These are phyloP conservation scores for Trichacis sp. DNA, from an alignment of 2,888 invertebrate genomes.

Conservation along the genomic window DNA sequence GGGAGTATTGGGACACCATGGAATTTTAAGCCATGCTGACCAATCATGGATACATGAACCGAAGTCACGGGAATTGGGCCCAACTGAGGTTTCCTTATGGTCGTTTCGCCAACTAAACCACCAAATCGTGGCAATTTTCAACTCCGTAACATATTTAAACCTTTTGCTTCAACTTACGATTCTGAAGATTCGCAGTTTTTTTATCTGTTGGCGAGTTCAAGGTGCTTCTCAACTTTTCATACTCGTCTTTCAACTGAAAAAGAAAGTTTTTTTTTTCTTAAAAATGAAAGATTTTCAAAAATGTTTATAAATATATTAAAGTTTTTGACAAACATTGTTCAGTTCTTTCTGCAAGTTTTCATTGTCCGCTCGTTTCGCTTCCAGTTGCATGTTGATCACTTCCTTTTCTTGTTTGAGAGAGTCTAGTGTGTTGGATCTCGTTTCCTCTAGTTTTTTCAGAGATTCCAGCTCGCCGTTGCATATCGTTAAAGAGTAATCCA, in stretches of 20 bases:
- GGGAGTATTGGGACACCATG: constrained; percentile 61
- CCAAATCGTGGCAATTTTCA: constrained; percentile 52
- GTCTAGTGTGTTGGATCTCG: constrained; percentile 54
- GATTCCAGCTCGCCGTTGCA: constrained; percentile 62
- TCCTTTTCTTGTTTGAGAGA: constrained; percentile 58
- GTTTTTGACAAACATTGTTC: constrained; percentile 50
- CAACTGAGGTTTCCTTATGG: constrained; percentile 55
- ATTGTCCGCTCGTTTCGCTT: constrained; percentile 52
- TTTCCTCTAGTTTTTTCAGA: constrained; percentile 53
- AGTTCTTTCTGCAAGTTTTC: constrained; percentile 56
- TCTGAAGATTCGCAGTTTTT: constrained; percentile 14
- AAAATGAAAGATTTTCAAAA: constrained; percentile 24
- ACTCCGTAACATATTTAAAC: constrained; percentile 16
- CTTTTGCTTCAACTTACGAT: constrained; percentile 30
- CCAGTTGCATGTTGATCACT: constrained; percentile 48
- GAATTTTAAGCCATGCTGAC: constrained; percentile 59
- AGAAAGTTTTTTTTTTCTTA: constrained; percentile 20
- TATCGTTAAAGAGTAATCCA: constrained; percentile 54
- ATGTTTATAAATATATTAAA: no score
- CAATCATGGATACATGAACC: constrained; percentile 55
- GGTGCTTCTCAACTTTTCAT: constrained; percentile 50
- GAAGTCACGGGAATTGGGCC: constrained; percentile 53
- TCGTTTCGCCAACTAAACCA: constrained; percentile 52
- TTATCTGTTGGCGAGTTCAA: constrained; percentile 39
- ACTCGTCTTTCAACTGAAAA: constrained; percentile 54